Conservation (phyloP, 2,797 vertebrate species). For the Anabacerthia variegaticeps region DNA sequence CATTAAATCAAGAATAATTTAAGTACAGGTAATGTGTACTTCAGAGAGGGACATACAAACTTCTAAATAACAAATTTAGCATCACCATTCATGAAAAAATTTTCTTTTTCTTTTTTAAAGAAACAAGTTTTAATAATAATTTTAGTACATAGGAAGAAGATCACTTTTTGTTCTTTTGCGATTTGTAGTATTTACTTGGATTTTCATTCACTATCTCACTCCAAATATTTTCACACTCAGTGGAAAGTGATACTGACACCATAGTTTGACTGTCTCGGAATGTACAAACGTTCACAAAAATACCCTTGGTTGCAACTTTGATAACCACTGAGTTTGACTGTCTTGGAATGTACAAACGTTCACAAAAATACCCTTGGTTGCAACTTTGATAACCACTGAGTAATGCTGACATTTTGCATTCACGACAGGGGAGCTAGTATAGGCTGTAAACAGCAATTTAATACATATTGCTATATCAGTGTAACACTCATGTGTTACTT, state of each 20-base stretch:
- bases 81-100: neutral
- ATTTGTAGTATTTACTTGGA: neutral
- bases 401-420: neutral
- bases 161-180: neutral
- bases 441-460: neutral
- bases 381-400: neutral
- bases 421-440: neutral
- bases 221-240: neutral
- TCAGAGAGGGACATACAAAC: neutral
- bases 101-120: neutral
- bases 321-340: neutral
- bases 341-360: neutral
- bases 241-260: neutral
- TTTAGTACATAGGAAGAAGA: neutral
- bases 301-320: neutral
- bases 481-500: neutral
- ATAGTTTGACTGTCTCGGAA: neutral
- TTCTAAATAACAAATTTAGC: neutral
- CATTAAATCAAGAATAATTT: neutral
- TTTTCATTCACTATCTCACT: neutral
- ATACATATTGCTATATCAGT: neutral
- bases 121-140: neutral
- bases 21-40: neutral
- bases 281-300: neutral
- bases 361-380: neutral